phyloP scores from a whole-genome alignment of 1,140 invertebrate species.

The Gonatopus flavifemur region DNA sequence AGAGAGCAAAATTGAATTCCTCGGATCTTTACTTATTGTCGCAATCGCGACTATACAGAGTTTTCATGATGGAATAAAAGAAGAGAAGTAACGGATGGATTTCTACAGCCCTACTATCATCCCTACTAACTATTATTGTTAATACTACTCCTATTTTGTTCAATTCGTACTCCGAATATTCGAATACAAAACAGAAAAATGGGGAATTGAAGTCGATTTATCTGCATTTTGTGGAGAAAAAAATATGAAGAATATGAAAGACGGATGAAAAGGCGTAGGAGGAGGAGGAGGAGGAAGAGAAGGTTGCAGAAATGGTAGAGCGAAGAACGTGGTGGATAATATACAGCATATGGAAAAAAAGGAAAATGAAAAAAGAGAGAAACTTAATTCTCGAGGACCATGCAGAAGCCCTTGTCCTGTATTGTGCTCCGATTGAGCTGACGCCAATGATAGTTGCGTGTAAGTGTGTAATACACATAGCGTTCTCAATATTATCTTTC shows the following conservation, averaged over 20 bases:
- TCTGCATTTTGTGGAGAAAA: too few relatives aligned
- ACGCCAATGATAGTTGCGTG: constrained; percentile 47
- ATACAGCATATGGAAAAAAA: background rate
- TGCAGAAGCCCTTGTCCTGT: constrained; percentile 42
- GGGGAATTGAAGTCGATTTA: background rate
- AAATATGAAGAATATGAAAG: too few relatives aligned
- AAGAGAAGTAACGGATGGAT: too few relatives aligned
- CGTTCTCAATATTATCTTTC: constrained; percentile 22
- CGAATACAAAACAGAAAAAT: background rate
- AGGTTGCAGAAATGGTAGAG: constrained; percentile 25
- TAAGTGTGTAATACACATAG: constrained; percentile 29
- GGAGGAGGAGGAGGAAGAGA: constrained; percentile 18
- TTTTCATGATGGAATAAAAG: too few relatives aligned
- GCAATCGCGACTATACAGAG: too few relatives aligned
- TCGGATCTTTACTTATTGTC: too few relatives aligned
- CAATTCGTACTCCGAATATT: too few relatives aligned
- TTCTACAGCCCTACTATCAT: too few relatives aligned
- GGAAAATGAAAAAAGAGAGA: background rate
- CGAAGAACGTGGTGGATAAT: constrained; percentile 26
- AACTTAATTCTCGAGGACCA: constrained; percentile 36
- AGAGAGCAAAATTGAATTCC: too few relatives aligned
- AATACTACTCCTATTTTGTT: too few relatives aligned
- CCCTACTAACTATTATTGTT: too few relatives aligned
- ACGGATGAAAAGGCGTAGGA: constrained; percentile 30
- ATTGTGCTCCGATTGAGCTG: constrained; percentile 43